Base-by-base conservation (phyloP, 1,140 invertebrate genomes). In the Leptinotarsa undecemlineata region DNA sequence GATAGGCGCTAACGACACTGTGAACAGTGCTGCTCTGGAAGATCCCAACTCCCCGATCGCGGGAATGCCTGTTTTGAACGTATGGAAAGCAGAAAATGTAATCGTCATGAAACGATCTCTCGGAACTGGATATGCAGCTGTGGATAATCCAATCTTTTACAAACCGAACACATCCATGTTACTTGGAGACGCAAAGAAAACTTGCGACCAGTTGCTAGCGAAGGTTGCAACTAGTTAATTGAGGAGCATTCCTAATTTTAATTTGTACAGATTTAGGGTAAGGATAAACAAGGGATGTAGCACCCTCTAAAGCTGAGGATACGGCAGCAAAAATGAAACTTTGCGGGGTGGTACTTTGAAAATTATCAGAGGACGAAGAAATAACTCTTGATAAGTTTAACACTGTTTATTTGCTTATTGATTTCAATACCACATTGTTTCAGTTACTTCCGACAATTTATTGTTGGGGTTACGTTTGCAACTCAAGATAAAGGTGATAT, bases 101-200 rank as follows among this genome's bases (percentile, higher is more conserved):
- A 91, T 97, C 71, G 93, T 97, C 1, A 96, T 97, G 94, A 97
- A 97, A 86, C 87, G 95, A 81, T 95, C 94, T 0, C 88, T 97
- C 74, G 95, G 94, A 74, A 61, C 63, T 15, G 71, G 95, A 33
- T 92, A 91, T 80, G 90, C 90, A 3, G 94, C 94, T 4, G 95
- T 97, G 1, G 95, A 97, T 84, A 97, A 97, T 86, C 95, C 95
- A 13, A 91, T 97, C 72, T 97, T 97, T 88, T 97, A 95, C 88
- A 95, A 96, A 82, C 89, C 91, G 21, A 96, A 96, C 86, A 95
- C 94, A 0, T 88, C 90, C 70, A 97, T 97, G 95, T 88, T 97
- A 81, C 87, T 97, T 3, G 95, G 95, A 33, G 95, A 97, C 85
- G 95, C 95, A 61, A 97, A 97, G 89, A 95, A 95, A 84, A 95